phyloP scores from a whole-genome alignment of 2,797 vertebrate genomes.

The Bovichtus variegatus region DNA sequence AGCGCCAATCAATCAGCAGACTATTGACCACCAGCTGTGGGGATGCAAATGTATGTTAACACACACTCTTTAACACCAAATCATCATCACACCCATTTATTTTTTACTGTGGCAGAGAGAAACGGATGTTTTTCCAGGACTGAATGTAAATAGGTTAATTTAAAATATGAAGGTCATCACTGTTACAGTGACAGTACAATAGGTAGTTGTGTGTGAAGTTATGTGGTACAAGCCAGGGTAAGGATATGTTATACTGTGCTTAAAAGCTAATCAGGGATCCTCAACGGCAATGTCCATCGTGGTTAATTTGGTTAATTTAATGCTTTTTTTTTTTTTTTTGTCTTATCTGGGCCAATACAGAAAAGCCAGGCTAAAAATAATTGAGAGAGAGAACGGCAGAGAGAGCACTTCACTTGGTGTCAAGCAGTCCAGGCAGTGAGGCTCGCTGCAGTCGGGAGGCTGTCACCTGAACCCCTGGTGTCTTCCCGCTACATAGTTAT shows the following conservation, averaged over 20 bases:
- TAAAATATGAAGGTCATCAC: constrained; percentile 8
- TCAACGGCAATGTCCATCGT: constrained; percentile 13
- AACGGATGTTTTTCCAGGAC: background rate
- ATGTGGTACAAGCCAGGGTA: background rate
- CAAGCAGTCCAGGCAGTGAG: constrained; percentile 17
- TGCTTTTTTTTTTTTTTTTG: constrained; percentile 51
- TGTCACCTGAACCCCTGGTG: constrained; percentile 28
- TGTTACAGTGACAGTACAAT: background rate
- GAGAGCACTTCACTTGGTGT: constrained; percentile 31
- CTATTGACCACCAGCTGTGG: constrained; percentile 33
- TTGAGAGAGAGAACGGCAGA: constrained; percentile 17
- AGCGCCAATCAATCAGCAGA: constrained; percentile 56
- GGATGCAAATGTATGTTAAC: constrained; percentile 20
- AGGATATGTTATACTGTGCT: constrained; percentile 1
- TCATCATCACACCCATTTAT: background rate
- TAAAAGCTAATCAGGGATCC: constrained; percentile 25
- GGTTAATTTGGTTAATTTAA: constrained; percentile 51
- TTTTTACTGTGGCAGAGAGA: background rate
- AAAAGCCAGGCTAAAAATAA: constrained; percentile 66
- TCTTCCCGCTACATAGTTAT: constrained; percentile 30
- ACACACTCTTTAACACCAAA: constrained; percentile 10
- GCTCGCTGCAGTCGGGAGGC: constrained; percentile 37
- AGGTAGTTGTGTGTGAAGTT: background rate
- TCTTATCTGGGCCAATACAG: constrained; percentile 63
- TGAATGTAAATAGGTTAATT: background rate